Conservation (phyloP, 2,888 invertebrate species). For the Nycteola revayana region DNA sequence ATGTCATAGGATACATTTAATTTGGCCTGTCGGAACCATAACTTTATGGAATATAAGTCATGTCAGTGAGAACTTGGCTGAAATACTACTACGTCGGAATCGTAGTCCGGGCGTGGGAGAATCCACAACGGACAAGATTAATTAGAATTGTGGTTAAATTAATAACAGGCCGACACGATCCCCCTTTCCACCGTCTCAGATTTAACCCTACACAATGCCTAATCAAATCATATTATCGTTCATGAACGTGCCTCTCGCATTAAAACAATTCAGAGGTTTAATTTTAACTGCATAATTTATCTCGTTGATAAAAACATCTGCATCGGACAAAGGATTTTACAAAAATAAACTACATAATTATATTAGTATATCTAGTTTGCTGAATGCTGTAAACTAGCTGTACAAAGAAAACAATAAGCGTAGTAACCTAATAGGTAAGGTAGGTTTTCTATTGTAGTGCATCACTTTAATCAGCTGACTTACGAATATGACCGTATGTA, state of each 20-base stretch:
- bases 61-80: slow-evolving; percentile 36
- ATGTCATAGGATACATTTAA: slow-evolving; percentile 24
- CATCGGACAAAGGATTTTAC: neutral
- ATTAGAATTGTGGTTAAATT: slow-evolving; percentile 75
- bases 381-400: too few species aligned
- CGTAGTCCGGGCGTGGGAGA: slow-evolving; percentile 56
- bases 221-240: slow-evolving; percentile 52
- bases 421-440: too few species aligned
- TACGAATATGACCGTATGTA: too few species aligned
- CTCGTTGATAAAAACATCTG: slow-evolving; percentile 8
- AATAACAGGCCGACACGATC: slow-evolving; percentile 67
- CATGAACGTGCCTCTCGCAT: slow-evolving; percentile 37
- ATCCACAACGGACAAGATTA: slow-evolving; percentile 71
- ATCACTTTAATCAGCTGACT: too few species aligned
- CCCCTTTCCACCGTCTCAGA: slow-evolving; percentile 36
- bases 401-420: too few species aligned
- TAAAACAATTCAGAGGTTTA: slow-evolving; percentile 24
- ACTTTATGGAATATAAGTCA: slow-evolving; percentile 36
- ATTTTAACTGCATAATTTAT: slow-evolving; percentile 3
- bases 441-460: too few species aligned
- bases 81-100: slow-evolving; percentile 37
- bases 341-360: too few species aligned
- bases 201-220: slow-evolving; percentile 43
- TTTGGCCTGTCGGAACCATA: slow-evolving; percentile 23
- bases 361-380: too few species aligned